Conservation (phyloP, 2,888 invertebrate genomes). For the Melangyna quadrimaculata region DNA sequence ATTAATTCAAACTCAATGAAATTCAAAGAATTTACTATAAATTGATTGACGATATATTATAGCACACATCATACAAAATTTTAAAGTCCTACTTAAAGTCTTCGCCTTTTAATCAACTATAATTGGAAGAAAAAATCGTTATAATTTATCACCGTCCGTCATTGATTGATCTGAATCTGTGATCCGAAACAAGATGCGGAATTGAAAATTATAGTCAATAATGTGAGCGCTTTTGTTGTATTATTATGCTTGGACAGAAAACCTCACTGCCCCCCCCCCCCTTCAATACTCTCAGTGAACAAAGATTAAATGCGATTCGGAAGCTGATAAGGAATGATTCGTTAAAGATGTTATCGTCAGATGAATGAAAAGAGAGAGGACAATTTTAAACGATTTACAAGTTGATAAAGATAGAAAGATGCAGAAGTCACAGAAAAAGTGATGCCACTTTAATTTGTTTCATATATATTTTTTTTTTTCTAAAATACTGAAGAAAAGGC, state of each 20-base stretch:
- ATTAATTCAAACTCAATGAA: background rate
- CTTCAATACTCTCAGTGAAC: background rate
- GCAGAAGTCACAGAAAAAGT: background rate
- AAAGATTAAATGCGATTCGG: slow-evolving; percentile 1
- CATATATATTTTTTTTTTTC: too few relatives aligned
- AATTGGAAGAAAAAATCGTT: slow-evolving; percentile 48
- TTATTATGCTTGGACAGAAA: background rate
- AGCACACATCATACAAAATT: background rate
- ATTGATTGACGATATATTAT: background rate
- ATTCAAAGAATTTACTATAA: background rate
- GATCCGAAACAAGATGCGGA: slow-evolving; percentile 11
- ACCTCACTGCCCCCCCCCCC: background rate
- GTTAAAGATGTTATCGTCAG: background rate
- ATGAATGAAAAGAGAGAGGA: background rate
- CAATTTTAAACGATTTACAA: background rate
- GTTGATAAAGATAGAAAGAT: background rate
- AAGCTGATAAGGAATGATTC: slow-evolving; percentile 41
- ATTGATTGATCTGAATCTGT: slow-evolving; percentile 43
- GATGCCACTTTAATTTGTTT: background rate
- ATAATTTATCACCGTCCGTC: slow-evolving; percentile 22
- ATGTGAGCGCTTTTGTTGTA: slow-evolving; percentile 7
- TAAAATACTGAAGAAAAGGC: too few relatives aligned
- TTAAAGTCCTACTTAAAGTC: background rate
- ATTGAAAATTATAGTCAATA: slow-evolving; percentile 23
- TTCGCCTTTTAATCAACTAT: slow-evolving; percentile 22